A percentile compares a stretch with the other conserved stretches of the same genome.
phyloP scores from a whole-genome alignment of 2,888 invertebrate species.

The Xanthia icteritia region DNA sequence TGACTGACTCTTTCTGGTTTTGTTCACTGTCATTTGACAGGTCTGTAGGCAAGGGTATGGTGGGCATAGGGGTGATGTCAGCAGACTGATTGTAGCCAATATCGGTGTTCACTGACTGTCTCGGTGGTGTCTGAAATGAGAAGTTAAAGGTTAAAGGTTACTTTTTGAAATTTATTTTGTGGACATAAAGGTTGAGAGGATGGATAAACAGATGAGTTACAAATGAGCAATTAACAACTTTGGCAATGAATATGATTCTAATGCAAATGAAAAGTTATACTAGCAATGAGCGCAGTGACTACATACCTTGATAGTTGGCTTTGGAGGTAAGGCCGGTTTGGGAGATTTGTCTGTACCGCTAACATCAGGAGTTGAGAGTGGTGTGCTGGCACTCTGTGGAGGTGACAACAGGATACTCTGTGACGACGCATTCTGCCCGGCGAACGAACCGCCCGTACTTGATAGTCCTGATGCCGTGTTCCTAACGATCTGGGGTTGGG shows the following conservation, averaged over 20 bases:
- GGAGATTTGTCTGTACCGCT: constrained; percentile 89
- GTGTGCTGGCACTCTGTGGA: constrained; percentile 91
- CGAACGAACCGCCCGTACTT: constrained; percentile 86
- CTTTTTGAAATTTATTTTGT: neutral
- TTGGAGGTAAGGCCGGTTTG: constrained; percentile 95
- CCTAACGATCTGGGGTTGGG: constrained; percentile 89
- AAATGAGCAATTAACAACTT: constrained; percentile 9
- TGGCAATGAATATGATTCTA: constrained; percentile 1
- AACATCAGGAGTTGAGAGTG: constrained; percentile 89
- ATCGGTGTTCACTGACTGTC: constrained; percentile 87
- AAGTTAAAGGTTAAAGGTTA: neutral
- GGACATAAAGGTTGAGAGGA: neutral
- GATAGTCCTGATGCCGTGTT: constrained; percentile 88
- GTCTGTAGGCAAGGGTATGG: constrained; percentile 80
- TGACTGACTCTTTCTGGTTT: constrained; percentile 86
- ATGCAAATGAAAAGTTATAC: constrained; percentile 1
- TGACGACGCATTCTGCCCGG: constrained; percentile 82
- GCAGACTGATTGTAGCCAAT: constrained; percentile 77
- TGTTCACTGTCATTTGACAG: constrained; percentile 80
- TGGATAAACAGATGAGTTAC: neutral
- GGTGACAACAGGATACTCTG: constrained; percentile 90
- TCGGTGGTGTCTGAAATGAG: constrained; percentile 87
- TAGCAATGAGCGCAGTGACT: constrained; percentile 9
- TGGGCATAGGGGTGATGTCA: constrained; percentile 78
- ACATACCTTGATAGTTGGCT: constrained; percentile 92